Evolutionary conservation across 2,113 vertebrate species (phyloP).

Genomic region (Nesoenas mayeri): DNA sequence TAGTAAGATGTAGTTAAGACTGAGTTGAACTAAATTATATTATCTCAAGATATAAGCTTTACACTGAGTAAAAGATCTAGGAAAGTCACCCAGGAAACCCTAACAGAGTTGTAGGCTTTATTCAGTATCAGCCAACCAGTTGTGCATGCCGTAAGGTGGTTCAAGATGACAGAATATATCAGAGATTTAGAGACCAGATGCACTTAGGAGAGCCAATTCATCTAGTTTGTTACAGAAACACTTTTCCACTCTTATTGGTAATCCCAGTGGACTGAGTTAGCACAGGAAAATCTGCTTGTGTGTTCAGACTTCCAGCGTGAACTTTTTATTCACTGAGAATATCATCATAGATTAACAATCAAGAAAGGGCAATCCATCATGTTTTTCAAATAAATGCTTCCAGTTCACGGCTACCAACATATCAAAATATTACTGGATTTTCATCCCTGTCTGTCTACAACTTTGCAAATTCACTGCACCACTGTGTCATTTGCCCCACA

Average conservation of each 20-base stretch:
- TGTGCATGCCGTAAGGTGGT: not conserved
- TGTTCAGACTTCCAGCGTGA: not conserved
- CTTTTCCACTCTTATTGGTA: not conserved
- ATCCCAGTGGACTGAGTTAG: not conserved
- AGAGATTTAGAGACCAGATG: not conserved
- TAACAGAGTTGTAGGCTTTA: not conserved
- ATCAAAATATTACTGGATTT: not conserved
- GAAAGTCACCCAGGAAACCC: not conserved
- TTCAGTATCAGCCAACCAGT: not conserved
- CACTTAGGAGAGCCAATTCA: not conserved
- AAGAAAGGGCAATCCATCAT: not conserved
- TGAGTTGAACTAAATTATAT: not conserved
- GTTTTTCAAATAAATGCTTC: not conserved
- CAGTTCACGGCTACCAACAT: not conserved
- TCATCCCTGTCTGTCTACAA: not conserved
- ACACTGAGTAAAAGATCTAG: not conserved
- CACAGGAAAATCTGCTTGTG: not conserved
- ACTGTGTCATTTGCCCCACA: fast-evolving
- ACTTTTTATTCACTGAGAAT: not conserved
- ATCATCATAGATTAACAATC: not conserved
- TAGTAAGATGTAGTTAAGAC: not conserved
- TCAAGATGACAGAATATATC: not conserved
- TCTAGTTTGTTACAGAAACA: not conserved
- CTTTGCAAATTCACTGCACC: not conserved
- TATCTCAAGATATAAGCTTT: not conserved